phyloP scores from a whole-genome alignment of 2,888 invertebrate genomes.

The Carabus problematicus region DNA sequence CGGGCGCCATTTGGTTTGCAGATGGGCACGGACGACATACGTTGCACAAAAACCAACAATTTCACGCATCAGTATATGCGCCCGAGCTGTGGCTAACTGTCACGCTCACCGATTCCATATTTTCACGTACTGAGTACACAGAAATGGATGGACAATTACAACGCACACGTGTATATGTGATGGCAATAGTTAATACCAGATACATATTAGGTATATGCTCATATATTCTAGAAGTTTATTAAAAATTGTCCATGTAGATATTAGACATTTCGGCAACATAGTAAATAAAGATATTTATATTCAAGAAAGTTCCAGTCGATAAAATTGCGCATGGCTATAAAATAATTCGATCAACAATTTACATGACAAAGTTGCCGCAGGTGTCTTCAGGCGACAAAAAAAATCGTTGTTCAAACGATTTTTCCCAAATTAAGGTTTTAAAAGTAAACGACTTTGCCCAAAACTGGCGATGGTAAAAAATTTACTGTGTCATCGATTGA shows the following conservation, averaged over 20 bases:
- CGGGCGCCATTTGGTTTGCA: slow-evolving; percentile 49
- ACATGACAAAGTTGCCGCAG: slow-evolving; percentile 21
- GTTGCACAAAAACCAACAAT: slow-evolving; percentile 46
- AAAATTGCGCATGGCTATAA: slow-evolving; percentile 7
- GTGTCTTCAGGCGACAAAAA: slow-evolving; percentile 7
- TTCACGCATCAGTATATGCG: slow-evolving; percentile 47
- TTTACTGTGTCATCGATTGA: slow-evolving; percentile 19
- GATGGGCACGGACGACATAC: slow-evolving; percentile 46
- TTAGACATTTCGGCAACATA: too few species aligned
- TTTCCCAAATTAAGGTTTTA: slow-evolving; percentile 27
- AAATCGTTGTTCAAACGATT: slow-evolving; percentile 19
- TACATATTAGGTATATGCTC: too few species aligned
- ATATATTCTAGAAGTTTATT: too few species aligned
- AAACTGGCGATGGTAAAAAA: not conserved
- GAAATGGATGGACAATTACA: not conserved
- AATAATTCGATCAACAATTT: slow-evolving; percentile 31
- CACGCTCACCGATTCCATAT: slow-evolving; percentile 22
- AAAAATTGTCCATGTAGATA: too few species aligned
- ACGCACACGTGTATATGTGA: too few species aligned
- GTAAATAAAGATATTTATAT: too few species aligned
- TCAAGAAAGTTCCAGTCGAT: not conserved
- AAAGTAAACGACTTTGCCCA: slow-evolving; percentile 9
- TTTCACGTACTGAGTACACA: slow-evolving; percentile 22
- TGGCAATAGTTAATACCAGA: too few species aligned
- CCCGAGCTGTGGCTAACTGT: slow-evolving; percentile 15